Conservation (phyloP, 2,797 vertebrate species). For the Pempheris klunzingeri region DNA sequence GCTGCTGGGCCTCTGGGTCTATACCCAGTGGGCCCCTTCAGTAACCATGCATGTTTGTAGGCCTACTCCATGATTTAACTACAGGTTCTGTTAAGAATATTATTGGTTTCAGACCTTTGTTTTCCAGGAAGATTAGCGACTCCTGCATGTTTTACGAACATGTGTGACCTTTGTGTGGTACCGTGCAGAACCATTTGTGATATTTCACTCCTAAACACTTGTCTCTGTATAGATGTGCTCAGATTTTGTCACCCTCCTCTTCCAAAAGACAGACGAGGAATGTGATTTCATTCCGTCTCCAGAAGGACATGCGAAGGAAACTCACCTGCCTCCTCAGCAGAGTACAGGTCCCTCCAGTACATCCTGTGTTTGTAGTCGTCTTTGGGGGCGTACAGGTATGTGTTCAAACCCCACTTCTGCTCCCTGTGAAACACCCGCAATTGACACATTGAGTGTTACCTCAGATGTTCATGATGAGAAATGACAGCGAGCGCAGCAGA, state of each 20-base stretch:
- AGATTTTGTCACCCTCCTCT: neutral
- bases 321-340: constrained; percentile 95
- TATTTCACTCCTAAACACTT: neutral
- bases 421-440: constrained; percentile 82
- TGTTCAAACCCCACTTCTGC: constrained; percentile 96
- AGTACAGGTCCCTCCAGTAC: constrained; percentile 99
- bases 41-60: too few relatives aligned
- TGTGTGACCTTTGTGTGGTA: neutral
- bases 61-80: neutral
- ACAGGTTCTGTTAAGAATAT: neutral
- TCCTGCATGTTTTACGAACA: neutral
- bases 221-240: neutral
- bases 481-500: neutral
- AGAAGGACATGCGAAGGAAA: neutral
- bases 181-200: too few relatives aligned
- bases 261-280: neutral
- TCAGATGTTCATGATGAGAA: neutral
- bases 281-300: neutral
- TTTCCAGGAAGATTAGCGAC: neutral
- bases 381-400: constrained; percentile 97
- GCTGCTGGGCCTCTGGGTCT: too few relatives aligned
- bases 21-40: too few relatives aligned
- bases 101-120: neutral
- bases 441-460: neutral
- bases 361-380: constrained; percentile 99